Evolutionary conservation across 2,888 invertebrate species (phyloP).

Genomic region (Calliphora vomitoria): DNA sequence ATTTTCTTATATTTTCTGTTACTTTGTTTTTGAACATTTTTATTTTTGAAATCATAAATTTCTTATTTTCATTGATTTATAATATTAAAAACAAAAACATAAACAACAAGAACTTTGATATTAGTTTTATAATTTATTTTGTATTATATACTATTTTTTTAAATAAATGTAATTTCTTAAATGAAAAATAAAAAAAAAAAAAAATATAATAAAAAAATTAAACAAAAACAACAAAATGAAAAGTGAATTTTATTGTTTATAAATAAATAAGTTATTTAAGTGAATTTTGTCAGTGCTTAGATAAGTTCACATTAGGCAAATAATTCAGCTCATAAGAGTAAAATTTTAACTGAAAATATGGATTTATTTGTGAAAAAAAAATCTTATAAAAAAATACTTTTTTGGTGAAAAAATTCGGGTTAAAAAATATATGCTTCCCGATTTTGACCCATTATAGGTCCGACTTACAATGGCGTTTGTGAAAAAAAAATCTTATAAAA

Average conservation of each 20-base stretch:
- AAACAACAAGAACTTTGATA: constrained; percentile 66
- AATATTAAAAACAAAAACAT: constrained; percentile 18
- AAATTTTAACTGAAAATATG: too few species aligned
- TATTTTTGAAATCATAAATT: constrained; percentile 16
- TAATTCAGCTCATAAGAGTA: too few species aligned
- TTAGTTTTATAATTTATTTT: constrained; percentile 74
- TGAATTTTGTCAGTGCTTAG: too few species aligned
- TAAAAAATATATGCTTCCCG: too few species aligned
- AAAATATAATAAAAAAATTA: constrained; percentile 47
- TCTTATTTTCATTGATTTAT: constrained; percentile 11
- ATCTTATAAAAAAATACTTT: too few species aligned
- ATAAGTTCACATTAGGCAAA: too few species aligned
- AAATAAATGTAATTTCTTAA: constrained; percentile 73
- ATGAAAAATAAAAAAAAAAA: constrained; percentile 57
- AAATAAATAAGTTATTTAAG: not conserved
- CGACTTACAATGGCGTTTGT: too few species aligned
- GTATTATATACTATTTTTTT: constrained; percentile 71
- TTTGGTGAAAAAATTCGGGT: too few species aligned
- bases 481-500: too few species aligned
- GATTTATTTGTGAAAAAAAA: too few species aligned
- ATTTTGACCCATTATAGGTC: too few species aligned
- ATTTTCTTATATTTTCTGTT: not conserved
- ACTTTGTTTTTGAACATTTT: not conserved
- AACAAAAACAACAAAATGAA: constrained; percentile 22
- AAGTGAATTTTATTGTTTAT: not conserved